phyloP scores from a whole-genome alignment of 2,888 invertebrate species.

The Catocala fraxini region DNA sequence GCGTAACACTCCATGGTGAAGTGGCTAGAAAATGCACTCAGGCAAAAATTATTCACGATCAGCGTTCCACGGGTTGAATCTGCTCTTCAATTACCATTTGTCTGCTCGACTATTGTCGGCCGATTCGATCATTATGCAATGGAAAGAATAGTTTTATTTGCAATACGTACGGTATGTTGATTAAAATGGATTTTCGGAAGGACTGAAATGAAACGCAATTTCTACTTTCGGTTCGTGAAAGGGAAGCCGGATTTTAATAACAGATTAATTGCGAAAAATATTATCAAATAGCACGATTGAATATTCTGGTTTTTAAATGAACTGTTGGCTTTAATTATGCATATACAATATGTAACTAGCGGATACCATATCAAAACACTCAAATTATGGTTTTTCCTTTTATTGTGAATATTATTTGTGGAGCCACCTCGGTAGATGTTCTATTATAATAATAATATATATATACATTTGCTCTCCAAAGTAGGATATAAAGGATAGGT shows the following conservation, averaged over 20 bases:
- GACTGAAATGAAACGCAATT: neutral
- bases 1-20: conserved; percentile 17
- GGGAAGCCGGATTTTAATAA: neutral
- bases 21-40: conserved; percentile 53
- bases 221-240: neutral
- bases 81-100: conserved; percentile 57
- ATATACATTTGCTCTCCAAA: no score
- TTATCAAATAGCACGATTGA: no score
- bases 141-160: conserved; percentile 51
- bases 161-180: conserved; percentile 22
- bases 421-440: no score
- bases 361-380: no score
- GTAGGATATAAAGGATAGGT: no score
- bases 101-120: conserved; percentile 52
- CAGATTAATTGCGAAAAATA: neutral
- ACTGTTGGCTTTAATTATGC: no score
- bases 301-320: no score
- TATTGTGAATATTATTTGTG: no score
- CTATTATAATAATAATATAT: no score
- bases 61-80: conserved; percentile 54
- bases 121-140: conserved; percentile 56
- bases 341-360: no score
- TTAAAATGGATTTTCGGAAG: conserved; percentile 17
- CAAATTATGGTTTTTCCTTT: no score
- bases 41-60: conserved; percentile 56